Evolutionary conservation across 2,888 invertebrate species (phyloP).

Genomic region (Dicycla oo): DNA sequence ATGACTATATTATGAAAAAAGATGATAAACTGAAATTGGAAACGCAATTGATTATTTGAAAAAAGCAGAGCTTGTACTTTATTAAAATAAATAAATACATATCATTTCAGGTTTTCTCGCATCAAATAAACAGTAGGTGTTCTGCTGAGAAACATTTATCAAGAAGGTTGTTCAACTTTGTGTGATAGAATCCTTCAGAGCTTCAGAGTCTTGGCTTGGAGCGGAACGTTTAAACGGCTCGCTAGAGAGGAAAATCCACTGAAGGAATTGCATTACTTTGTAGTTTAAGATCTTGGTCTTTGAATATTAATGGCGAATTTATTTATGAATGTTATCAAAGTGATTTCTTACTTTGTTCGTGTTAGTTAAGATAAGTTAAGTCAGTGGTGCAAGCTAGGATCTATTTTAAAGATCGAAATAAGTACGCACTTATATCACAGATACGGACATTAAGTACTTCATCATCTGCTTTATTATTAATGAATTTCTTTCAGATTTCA

Average conservation of each 20-base stretch:
- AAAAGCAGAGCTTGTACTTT: too few relatives aligned
- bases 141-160: background rate
- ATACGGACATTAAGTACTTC: too few relatives aligned
- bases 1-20: background rate
- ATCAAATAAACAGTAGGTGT: background rate
- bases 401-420: background rate
- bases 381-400: background rate
- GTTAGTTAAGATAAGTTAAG: background rate
- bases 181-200: background rate
- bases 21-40: background rate
- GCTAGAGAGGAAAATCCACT: constrained; percentile 10
- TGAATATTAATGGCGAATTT: background rate
- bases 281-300: background rate
- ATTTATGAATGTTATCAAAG: background rate
- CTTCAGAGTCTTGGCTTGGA: background rate
- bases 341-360: background rate
- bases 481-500: too few relatives aligned
- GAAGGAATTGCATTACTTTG: constrained; percentile 1
- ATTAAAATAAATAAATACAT: background rate
- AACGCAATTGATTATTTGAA: background rate
- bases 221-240: background rate
- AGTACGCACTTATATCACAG: background rate
- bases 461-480: too few relatives aligned
- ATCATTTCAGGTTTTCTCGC: background rate
- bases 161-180: background rate